Base-by-base conservation (phyloP, 2,888 invertebrate genomes). In the Eristalinus aeneus region DNA sequence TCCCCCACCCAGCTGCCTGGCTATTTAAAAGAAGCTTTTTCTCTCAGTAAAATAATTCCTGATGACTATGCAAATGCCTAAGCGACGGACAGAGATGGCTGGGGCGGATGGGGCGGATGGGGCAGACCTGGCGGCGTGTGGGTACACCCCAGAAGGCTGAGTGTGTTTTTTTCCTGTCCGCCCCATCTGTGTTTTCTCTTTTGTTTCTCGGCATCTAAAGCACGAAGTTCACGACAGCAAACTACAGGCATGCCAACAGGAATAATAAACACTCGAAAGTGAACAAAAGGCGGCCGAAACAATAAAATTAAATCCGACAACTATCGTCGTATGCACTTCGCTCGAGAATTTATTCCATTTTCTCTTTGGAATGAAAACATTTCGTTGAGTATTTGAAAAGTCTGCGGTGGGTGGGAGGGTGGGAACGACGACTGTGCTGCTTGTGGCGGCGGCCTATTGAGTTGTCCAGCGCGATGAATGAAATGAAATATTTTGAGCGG, bases 51-150 rank as follows among this genome's bases (percentile, higher is more conserved):
- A 69, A 60, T 63, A 46, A 76, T 72, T 78, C 68, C 63, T 76
- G 76, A 60, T 68, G 63, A 58, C 80, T 80, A 81, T 81, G 85
- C 81, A 85, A 85, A 85, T 85, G 81, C 11, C 63, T 46, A 22
- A 53, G 54, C 56, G 46, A 8, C 16, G 3, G 23, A 68, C 27
- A 27, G 20, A 54, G 36, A 27, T 16, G 20, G 6, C 36, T 6
- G 31, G 11, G 69, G 27, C 22, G 27, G 20, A n/a, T n/a, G 20
- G 36, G 36, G 27, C 23, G 20, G 6, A 27, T 6, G 31, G 11
- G 69, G 27, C 22, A 20, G 20, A 31, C 23, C 31, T 16, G 16
- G 16, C 16, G 5, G 16, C 16, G 5, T 16, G 16, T 8, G 16
- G 46, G 46, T 3, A 8, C 5, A 16, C 46, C 27, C 27, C 27